Evolutionary conservation across 2,797 vertebrate species (phyloP), one percentile per base, ranked within the genome.

Genomic region (Sebastes vulpes): DNA sequence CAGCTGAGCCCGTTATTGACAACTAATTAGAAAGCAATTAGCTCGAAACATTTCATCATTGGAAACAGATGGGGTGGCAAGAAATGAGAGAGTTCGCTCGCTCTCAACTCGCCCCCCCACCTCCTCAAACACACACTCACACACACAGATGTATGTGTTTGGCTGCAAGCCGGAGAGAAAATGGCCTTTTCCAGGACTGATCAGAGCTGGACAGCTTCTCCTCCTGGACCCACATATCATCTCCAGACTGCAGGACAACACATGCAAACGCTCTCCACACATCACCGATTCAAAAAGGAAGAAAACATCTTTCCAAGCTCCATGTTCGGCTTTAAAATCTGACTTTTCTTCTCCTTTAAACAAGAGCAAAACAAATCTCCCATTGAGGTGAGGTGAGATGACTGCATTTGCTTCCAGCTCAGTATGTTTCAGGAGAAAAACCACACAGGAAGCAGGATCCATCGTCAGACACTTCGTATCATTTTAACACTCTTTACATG

Each of bases 21-120:
- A 93, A 94, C 87, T 94, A 95, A 96, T 97, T 97, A 96, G 87
- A 95, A 88, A 88, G 80, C 90, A 96, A 95, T 96, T 95, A 95
- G 85, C 84, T 83, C 16, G 61, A 92, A 93, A 94, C 85, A 88
- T 87, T 69, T 94, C 83, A 90, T 95, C 95, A 96, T 96, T 95
- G 92, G 84, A 95, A 94, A 88, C 92, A 95, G 94, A 95, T 96
- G 93, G 88, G 84, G 81, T 85, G 84, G 84, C 57, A 78, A 64
- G 89, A 87, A 92, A 87, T 81, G 89, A 84, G 74, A 81, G 75
- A 31, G 82, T 72, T 63, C 3, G 4, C 56, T 29, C 46, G 10
- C 82, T 74, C 69, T 75, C 46, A 38, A n/a, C 56, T 54, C 58
- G 52, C 58, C 74, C 61, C 65, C 69, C 54, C 26, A 16, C 79